Base-by-base conservation (phyloP, 2,113 vertebrate species). In the Electrona antarctica region DNA sequence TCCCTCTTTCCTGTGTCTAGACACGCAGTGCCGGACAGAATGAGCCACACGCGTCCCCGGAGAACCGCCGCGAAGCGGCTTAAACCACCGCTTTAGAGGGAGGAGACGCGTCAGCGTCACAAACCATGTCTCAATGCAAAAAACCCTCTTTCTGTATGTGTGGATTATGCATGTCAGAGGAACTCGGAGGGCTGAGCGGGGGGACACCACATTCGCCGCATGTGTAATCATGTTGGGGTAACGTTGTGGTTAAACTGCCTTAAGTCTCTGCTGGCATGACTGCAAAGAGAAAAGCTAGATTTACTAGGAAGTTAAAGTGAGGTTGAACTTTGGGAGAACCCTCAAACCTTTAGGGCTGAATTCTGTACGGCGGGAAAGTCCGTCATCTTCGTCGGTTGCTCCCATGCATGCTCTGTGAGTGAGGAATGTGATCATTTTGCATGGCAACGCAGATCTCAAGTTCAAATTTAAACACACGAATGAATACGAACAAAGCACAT, bases 1-100 rank as follows among this genome's bases (percentile, higher is more conserved):
- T 68, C 58, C 77, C 76, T 67, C 77, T 83, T 85, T 82, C 83
- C 83, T 81, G 82, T 72, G 88, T 91, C 90, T 92, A 89, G 91
- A 90, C 88, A 71, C 12, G 78, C 74, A 81, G 81, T 69, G 79
- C 73, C 73, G 82, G 72, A 85, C 83, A 89, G 82, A 83, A 81
- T 46, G 81, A 82, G 79, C 78, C 82, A 86, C 77, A 88, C 73
- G 80, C 71, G 77, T 79, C 87, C 82, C 83, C 12, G 6, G 77
- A 85, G 83, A 74, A 68, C 81, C 69, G 69, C 65, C 70, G 69
- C 65, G 70, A 79, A 68, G 76, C 33, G 76, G 69, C 72, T 41
- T 4, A 67, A 65, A 76, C 14, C 60, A 58, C 66, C 65, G 55
- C 64, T 69, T 79, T 61, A 66, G 66, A 73, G 48, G 29, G 15